Percentiles rank a stretch among this genome's conserved stretches.
These are phyloP conservation scores for Sula dactylatra DNA, from an alignment of 2,113 vertebrate species.

Conservation along the genomic window DNA sequence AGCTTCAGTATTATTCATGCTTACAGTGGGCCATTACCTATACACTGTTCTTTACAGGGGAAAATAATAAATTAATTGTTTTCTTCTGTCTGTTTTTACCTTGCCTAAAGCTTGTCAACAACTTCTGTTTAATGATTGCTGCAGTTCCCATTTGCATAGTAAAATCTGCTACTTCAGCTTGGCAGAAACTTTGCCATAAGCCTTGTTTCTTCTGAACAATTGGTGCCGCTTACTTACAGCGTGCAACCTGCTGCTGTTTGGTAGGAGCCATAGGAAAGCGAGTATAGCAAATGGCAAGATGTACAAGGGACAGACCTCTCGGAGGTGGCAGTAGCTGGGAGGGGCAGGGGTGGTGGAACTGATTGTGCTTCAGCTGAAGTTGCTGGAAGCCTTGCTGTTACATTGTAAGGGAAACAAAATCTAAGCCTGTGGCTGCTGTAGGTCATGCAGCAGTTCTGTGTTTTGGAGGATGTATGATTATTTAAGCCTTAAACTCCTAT, in stretches of 20 bases:
- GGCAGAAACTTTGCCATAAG: background rate
- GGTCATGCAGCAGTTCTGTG: fast-evolving
- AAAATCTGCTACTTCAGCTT: background rate
- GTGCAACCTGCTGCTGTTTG: background rate
- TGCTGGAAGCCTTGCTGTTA: background rate
- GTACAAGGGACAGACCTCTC: background rate
- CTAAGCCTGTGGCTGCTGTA: background rate
- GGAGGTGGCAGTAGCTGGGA: background rate
- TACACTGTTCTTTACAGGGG: slow-evolving; percentile 32
- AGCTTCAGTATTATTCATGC: slow-evolving; percentile 50
- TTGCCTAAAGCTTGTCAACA: slow-evolving; percentile 56
- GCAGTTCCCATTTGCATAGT: slow-evolving; percentile 10
- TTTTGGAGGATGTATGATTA: background rate
- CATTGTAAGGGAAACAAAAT: background rate
- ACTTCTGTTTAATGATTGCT: slow-evolving; percentile 53
- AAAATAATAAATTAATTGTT: slow-evolving; percentile 70
- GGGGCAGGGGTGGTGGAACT: background rate
- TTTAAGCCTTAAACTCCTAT: background rate
- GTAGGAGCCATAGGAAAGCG: background rate
- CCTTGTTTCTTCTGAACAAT: background rate
- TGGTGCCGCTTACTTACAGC: background rate
- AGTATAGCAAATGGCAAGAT: background rate
- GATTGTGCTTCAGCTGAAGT: background rate
- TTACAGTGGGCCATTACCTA: slow-evolving; percentile 61
- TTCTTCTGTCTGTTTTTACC: slow-evolving; percentile 31